phyloP scores from a whole-genome alignment of 2,797 vertebrate genomes.

The Ficedula albicollis region DNA sequence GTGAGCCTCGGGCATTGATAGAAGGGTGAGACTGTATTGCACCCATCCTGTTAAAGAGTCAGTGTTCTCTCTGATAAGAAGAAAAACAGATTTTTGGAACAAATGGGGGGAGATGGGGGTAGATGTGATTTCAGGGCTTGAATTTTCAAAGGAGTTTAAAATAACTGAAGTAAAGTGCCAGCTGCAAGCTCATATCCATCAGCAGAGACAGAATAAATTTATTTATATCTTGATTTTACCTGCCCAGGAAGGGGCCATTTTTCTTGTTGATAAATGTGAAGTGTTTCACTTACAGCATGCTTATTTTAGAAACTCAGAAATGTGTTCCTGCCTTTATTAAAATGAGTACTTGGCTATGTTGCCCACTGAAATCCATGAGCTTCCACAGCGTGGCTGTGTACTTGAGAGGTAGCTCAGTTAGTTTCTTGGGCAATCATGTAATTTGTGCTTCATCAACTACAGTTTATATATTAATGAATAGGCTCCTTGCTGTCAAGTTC shows the following conservation, averaged over 20 bases:
- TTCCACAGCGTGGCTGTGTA: slow-evolving; percentile 14
- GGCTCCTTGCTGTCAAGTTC: slow-evolving; percentile 23
- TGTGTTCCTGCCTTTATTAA: not conserved
- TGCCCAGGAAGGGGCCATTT: slow-evolving; percentile 7
- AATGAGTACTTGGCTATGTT: slow-evolving; percentile 33
- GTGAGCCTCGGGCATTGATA: not conserved
- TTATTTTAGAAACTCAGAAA: slow-evolving; percentile 29
- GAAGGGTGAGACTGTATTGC: not conserved
- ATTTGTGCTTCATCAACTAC: slow-evolving; percentile 44
- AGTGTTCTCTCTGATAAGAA: not conserved
- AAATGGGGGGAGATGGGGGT: fast-evolving
- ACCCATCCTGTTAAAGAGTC: not conserved
- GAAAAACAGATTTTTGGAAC: not conserved
- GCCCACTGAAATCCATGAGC: not conserved
- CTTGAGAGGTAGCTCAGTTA: slow-evolving; percentile 38
- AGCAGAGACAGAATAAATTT: not conserved
- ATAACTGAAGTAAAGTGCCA: not conserved
- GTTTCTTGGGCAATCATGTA: slow-evolving; percentile 33
- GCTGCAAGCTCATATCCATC: not conserved
- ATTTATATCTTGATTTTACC: slow-evolving; percentile 44
- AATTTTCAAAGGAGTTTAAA: slow-evolving; percentile 11
- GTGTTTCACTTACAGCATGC: not conserved
- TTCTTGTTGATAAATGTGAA: slow-evolving; percentile 46
- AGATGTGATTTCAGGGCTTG: not conserved
- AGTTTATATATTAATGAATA: slow-evolving; percentile 50